A percentile compares a stretch with the other conserved stretches of the same genome.
Conservation (phyloP, 2,113 vertebrate genomes). For the Cottus gobio region DNA sequence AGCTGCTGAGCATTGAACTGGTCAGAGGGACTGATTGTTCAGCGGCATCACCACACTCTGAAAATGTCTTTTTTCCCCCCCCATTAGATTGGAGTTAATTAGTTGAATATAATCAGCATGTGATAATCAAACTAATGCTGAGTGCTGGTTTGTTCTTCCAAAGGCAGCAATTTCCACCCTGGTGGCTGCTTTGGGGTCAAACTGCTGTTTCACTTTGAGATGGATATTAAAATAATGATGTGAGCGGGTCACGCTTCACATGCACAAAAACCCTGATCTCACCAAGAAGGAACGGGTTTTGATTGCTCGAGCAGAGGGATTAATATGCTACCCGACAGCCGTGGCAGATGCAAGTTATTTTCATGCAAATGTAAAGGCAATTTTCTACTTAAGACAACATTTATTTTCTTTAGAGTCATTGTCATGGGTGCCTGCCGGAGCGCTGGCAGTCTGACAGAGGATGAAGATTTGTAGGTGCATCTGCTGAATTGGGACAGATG, state of each 20-base stretch:
- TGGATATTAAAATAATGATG: conserved; percentile 76
- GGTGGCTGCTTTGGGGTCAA: conserved; percentile 62
- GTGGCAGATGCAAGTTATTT: conserved; percentile 82
- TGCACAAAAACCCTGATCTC: conserved; percentile 44
- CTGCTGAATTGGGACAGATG: conserved; percentile 72
- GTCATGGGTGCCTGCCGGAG: conserved; percentile 56
- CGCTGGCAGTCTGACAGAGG: conserved; percentile 55
- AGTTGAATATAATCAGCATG: conserved; percentile 69
- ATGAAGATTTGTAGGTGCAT: conserved; percentile 80
- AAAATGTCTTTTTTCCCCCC: conserved; percentile 22
- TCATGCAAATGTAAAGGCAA: conserved; percentile 82
- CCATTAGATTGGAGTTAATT: conserved; percentile 74
- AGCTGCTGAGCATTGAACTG: conserved; percentile 20
- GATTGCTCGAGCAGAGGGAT: conserved; percentile 70
- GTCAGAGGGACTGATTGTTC: conserved; percentile 37
- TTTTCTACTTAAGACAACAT: conserved; percentile 80
- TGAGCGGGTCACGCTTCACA: conserved; percentile 65
- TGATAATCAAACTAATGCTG: conserved; percentile 68
- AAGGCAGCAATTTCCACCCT: conserved; percentile 65
- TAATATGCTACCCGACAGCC: conserved; percentile 76
- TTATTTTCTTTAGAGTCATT: conserved; percentile 78
- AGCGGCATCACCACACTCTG: conserved; percentile 9
- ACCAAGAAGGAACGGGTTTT: conserved; percentile 67
- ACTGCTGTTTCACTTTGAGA: conserved; percentile 66
- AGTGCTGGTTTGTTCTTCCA: conserved; percentile 63